These are phyloP conservation scores for Cryptocheilus praepositus DNA, from an alignment of 2,888 invertebrate genomes.

Conservation along the genomic window DNA sequence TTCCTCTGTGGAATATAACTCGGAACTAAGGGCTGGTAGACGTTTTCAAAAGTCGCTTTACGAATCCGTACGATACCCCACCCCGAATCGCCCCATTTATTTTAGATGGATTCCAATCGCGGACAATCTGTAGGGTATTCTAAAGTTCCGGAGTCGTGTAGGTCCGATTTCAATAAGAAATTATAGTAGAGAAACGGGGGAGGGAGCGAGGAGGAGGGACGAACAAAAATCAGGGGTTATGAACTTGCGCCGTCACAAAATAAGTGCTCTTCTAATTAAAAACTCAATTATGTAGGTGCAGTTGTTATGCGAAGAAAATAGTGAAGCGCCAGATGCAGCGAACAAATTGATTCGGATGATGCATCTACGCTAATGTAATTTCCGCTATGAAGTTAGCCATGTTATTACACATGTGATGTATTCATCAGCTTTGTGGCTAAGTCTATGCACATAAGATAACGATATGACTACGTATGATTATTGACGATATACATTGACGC, in stretches of 20 bases:
- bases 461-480: conserved; percentile 2
- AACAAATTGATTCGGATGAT: conserved; percentile 10
- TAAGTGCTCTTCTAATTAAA: conserved; percentile 71
- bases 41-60: no score
- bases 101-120: neutral
- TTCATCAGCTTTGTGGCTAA: no score
- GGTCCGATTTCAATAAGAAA: neutral
- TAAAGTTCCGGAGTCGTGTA: neutral
- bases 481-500: conserved; percentile 21
- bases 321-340: conserved; percentile 21
- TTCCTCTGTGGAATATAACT: no score
- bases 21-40: no score
- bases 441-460: no score
- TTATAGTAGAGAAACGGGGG: neutral
- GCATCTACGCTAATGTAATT: conserved; percentile 35
- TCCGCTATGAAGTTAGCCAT: conserved; percentile 20
- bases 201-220: no score
- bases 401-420: conserved; percentile 33
- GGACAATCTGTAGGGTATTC: conserved; percentile 12
- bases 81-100: no score
- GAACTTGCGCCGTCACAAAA: conserved; percentile 69
- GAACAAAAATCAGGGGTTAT: no score
- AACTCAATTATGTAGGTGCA: conserved; percentile 43
- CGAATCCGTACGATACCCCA: no score
- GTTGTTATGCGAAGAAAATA: conserved; percentile 32